Conservation (phyloP, 53 echinoderm and acorn worm species). For the Paelopatides confundens region DNA sequence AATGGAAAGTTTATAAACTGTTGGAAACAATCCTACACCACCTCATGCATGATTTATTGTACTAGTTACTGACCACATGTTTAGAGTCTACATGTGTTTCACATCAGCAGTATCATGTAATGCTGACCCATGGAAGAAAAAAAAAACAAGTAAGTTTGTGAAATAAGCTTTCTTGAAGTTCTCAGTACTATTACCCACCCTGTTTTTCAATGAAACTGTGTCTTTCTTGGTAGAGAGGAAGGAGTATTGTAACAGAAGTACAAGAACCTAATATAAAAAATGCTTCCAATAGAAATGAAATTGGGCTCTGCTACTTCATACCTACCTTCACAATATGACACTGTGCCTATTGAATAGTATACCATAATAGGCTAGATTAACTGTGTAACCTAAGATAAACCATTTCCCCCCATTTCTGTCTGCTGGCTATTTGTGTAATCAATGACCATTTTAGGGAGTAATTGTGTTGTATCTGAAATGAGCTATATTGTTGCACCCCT, state of each 20-base stretch:
- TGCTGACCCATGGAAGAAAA: not conserved
- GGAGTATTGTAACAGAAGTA: too few species aligned
- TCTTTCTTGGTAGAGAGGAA: not conserved
- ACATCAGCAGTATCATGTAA: not conserved
- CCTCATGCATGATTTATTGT: too few species aligned
- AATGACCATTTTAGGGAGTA: not conserved
- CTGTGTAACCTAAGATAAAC: conserved; percentile 11
- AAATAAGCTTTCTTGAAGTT: not conserved
- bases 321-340: not conserved
- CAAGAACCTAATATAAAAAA: too few species aligned
- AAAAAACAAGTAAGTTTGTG: not conserved
- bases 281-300: too few species aligned
- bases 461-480: conserved; percentile 1
- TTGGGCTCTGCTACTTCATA: not conserved
- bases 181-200: not conserved
- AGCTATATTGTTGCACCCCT: not conserved
- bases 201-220: not conserved
- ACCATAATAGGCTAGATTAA: conserved; percentile 13
- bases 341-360: not conserved
- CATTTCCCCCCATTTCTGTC: not conserved
- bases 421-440: not conserved
- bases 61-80: too few species aligned
- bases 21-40: too few species aligned
- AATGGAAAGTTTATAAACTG: too few species aligned
- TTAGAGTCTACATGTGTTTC: not conserved